Evolutionary conservation across 2,113 vertebrate genomes (phyloP).

Genomic region (Ochotona princeps): DNA sequence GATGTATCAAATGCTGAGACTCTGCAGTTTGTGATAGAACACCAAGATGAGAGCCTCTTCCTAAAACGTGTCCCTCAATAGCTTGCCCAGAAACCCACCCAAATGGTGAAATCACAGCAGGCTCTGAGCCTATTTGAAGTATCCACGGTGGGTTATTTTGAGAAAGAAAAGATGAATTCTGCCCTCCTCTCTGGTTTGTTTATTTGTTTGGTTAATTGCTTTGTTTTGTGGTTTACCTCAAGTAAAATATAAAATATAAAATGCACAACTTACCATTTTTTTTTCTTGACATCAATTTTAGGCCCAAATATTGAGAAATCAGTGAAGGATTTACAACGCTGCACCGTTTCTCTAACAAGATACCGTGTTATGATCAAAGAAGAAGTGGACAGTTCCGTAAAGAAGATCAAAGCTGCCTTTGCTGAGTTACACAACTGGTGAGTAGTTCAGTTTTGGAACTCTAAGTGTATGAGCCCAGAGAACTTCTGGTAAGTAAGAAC

Average conservation of each 20-base stretch:
- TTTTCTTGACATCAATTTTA: constrained; percentile 75
- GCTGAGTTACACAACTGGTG: constrained; percentile 90
- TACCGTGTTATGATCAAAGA: constrained; percentile 91
- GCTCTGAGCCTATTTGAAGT: not conserved
- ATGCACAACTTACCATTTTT: not conserved
- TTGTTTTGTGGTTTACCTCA: constrained; percentile 28
- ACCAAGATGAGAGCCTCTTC: constrained; percentile 48
- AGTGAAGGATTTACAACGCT: constrained; percentile 90
- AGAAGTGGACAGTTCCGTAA: constrained; percentile 89
- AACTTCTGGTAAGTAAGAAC: constrained; percentile 12
- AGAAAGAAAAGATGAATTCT: constrained; percentile 23
- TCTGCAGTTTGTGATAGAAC: not conserved
- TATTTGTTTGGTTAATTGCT: not conserved
- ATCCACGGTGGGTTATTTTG: not conserved
- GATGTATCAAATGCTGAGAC: constrained; percentile 18
- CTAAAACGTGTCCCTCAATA: not conserved
- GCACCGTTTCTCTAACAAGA: constrained; percentile 89
- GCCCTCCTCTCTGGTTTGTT: too few species aligned
- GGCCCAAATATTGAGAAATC: constrained; percentile 90
- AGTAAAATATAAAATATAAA: constrained; percentile 5
- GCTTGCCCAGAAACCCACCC: not conserved
- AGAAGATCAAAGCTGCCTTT: constrained; percentile 91
- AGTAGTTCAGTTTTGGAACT: constrained; percentile 64
- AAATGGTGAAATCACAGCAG: not conserved
- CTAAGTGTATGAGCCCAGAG: not conserved